These are phyloP conservation scores for Melinaea menophilus DNA, from an alignment of 2,888 invertebrate genomes.

Conservation along the genomic window DNA sequence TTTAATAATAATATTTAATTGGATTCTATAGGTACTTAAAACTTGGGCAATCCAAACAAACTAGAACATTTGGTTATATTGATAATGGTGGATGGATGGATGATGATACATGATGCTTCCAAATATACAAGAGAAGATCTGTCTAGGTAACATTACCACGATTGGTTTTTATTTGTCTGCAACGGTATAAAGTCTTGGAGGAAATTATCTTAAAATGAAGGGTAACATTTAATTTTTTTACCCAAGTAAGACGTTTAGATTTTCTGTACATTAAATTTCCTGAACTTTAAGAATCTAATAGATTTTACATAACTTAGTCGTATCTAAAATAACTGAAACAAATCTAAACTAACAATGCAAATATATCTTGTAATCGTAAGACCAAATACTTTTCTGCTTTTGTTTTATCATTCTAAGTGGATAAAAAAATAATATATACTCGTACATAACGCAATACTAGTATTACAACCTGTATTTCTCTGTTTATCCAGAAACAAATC, in stretches of 20 bases:
- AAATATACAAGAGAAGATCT: slow-evolving; percentile 86
- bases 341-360: too few relatives aligned
- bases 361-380: too few relatives aligned
- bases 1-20: too few relatives aligned
- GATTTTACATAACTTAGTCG: too few relatives aligned
- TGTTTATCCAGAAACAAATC: too few relatives aligned
- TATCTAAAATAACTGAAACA: too few relatives aligned
- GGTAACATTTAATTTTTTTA: slow-evolving; percentile 93
- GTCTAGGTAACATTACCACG: slow-evolving; percentile 88
- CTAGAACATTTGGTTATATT: slow-evolving; percentile 89
- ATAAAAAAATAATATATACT: too few relatives aligned
- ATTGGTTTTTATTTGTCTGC: slow-evolving; percentile 86
- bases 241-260: slow-evolving; percentile 92
- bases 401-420: too few relatives aligned
- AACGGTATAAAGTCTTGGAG: slow-evolving; percentile 88
- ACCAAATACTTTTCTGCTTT: too few relatives aligned
- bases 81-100: slow-evolving; percentile 68
- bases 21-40: too few relatives aligned
- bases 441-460: too few relatives aligned
- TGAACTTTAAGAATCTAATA: slow-evolving; percentile 77
- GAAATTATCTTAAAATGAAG: slow-evolving; percentile 90
- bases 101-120: slow-evolving; percentile 67
- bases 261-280: slow-evolving; percentile 91
- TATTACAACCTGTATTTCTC: too few relatives aligned
- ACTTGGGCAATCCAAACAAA: slow-evolving; percentile 84